Evolutionary conservation across 2,113 vertebrate genomes (phyloP), one percentile per base, ranked within the genome.

Genomic region (Alethe diademata): DNA sequence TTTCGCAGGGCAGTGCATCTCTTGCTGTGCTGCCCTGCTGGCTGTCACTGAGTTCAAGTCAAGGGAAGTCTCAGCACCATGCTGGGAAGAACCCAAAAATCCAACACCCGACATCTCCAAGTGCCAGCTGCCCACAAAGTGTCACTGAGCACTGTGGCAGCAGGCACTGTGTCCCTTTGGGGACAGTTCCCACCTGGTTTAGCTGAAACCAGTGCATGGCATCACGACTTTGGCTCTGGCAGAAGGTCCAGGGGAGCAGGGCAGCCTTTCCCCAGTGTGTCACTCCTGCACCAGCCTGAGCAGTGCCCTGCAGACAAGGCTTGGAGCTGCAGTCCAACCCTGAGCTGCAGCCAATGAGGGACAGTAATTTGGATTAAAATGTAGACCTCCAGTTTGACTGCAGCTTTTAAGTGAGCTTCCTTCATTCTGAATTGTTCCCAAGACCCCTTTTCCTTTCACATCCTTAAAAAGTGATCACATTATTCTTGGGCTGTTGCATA

Each of bases 401-500:
- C 71, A 58, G 50, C 48, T 92, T 64, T 84, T 85, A 76, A 88
- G 67, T 12, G 71, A 92, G 57, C 50, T 90, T 90, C 29, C 25
- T 58, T 86, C 20, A n/a, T 61, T 86, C 84, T 20, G 58, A 47
- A 90, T 93, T 62, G 62, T 48, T 94, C 90, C 95, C 92, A 62
- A 66, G 92, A 76, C 42, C 92, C 88, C 38, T 79, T 93, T 94
- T 88, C 35, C 64, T 33, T 86, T 88, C 71, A 80, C 51, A 78
- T 85, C 71, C 67, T 92, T 94, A 90, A 86, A 90, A 94, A 94
- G 90, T 35, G 78, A 90, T 90, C 78, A 50, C 69, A 62, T 94
- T 92, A 72, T 95, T 92, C 93, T 54, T 86, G 60, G 67, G 78
- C 53, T 95, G 90, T 47, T 97, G 71, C 74, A 9, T 92, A 18